These are phyloP conservation scores for Chaetodon auriga DNA, from an alignment of 2,113 vertebrate species.

Conservation along the genomic window DNA sequence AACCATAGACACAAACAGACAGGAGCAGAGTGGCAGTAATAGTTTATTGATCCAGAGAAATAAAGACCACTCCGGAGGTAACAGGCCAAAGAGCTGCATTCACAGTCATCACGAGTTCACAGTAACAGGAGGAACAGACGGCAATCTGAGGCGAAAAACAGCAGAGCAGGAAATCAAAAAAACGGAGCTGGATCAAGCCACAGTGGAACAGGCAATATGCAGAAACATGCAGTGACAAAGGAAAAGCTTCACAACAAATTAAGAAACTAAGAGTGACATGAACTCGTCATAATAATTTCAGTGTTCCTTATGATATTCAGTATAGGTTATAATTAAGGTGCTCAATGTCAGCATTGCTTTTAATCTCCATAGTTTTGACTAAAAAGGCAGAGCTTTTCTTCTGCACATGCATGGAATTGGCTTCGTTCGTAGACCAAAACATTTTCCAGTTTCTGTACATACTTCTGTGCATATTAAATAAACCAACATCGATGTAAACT, in stretches of 20 bases:
- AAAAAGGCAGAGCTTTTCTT: not conserved
- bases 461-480: slow-evolving; percentile 20
- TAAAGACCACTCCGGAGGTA: slow-evolving; percentile 45
- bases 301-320: not conserved
- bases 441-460: too few relatives aligned
- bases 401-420: not conserved
- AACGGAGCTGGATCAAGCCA: slow-evolving; percentile 42
- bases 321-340: slow-evolving; percentile 1
- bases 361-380: not conserved
- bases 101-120: slow-evolving; percentile 41
- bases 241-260: slow-evolving; percentile 22
- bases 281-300: not conserved
- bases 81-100: slow-evolving; percentile 42
- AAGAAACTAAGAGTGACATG: not conserved
- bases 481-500: not conserved
- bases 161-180: slow-evolving; percentile 43
- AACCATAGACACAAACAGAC: slow-evolving; percentile 54
- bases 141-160: slow-evolving; percentile 38
- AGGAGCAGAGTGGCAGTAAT: slow-evolving; percentile 42
- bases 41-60: slow-evolving; percentile 79
- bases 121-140: slow-evolving; percentile 51
- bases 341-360: not conserved
- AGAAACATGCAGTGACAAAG: slow-evolving; percentile 38
- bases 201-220: slow-evolving; percentile 52
- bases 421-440: slow-evolving; percentile 5